phyloP scores from a whole-genome alignment of 2,113 vertebrate species.

The Leuciscus idus region DNA sequence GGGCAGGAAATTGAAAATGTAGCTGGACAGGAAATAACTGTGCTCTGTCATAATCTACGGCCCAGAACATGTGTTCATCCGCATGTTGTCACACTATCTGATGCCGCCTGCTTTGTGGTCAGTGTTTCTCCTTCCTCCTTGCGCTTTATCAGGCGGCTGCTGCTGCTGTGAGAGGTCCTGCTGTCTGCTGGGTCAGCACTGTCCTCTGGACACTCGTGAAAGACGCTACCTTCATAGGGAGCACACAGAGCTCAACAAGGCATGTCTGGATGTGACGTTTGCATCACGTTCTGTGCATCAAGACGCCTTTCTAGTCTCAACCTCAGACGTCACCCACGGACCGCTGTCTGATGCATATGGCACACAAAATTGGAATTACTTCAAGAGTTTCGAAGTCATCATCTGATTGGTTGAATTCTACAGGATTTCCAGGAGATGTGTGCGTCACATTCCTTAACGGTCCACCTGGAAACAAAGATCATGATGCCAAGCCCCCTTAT shows the following conservation, averaged over 20 bases:
- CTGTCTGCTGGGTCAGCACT: constrained; percentile 41
- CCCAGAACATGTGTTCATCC: constrained; percentile 89
- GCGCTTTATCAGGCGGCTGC: constrained; percentile 11
- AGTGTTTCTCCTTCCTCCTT: constrained; percentile 57
- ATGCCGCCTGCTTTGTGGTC: constrained; percentile 74
- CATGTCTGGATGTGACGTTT: too few species aligned
- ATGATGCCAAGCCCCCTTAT: too few species aligned
- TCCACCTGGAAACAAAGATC: too few species aligned
- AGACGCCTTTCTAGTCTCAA: not conserved
- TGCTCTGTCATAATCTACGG: constrained; percentile 97
- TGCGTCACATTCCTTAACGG: too few species aligned
- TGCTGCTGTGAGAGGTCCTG: not conserved
- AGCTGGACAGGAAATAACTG: constrained; percentile 98
- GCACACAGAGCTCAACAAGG: not conserved
- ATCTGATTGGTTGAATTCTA: too few species aligned
- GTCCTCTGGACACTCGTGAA: constrained; percentile 4
- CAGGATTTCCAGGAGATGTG: too few species aligned
- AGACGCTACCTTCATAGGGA: not conserved
- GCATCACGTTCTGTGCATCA: not conserved
- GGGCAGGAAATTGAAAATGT: constrained; percentile 99
- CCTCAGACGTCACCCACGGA: too few species aligned
- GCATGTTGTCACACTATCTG: constrained; percentile 83
- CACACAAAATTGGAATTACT: too few species aligned
- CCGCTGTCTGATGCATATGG: too few species aligned
- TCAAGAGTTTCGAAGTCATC: too few species aligned